Percentiles rank a stretch among this genome's conserved stretches.
Conservation (phyloP, 2,113 vertebrate genomes). For the Pollimyrus isidori region DNA sequence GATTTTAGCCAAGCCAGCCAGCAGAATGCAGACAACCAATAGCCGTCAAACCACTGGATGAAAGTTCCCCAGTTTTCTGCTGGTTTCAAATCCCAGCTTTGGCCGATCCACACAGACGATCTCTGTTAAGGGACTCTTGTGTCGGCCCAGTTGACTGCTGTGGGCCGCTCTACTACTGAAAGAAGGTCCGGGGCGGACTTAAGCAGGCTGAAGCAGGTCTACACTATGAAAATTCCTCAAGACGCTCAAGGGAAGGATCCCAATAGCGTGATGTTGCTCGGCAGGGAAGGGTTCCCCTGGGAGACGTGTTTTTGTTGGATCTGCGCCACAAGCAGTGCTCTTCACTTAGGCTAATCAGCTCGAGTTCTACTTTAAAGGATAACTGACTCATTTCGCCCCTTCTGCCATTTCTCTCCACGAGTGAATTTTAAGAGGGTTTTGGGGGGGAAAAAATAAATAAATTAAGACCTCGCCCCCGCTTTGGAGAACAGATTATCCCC, state of each 20-base stretch:
- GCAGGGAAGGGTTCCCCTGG: not conserved
- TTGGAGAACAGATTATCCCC: not conserved
- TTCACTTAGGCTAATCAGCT: not conserved
- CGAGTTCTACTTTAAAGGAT: not conserved
- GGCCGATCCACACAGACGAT: not conserved
- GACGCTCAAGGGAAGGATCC: not conserved
- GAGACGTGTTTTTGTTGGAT: not conserved
- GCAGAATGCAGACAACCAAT: not conserved
- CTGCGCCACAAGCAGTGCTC: not conserved
- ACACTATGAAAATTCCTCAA: not conserved
- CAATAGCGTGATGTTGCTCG: not conserved
- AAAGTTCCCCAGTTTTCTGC: not conserved
- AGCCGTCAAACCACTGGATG: not conserved
- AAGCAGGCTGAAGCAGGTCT: not conserved
- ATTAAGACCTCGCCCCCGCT: not conserved
- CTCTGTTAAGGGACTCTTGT: not conserved
- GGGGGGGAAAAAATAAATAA: not conserved
- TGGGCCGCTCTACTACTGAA: not conserved
- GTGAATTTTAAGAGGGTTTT: not conserved
- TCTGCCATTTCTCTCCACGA: not conserved
- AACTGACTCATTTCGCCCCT: not conserved
- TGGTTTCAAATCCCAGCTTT: not conserved
- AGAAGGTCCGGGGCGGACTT: not conserved
- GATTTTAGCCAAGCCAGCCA: not conserved
- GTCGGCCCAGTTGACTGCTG: not conserved